Evolutionary conservation across 2,888 invertebrate genomes (phyloP).

Genomic region (Dorcus hopei): DNA sequence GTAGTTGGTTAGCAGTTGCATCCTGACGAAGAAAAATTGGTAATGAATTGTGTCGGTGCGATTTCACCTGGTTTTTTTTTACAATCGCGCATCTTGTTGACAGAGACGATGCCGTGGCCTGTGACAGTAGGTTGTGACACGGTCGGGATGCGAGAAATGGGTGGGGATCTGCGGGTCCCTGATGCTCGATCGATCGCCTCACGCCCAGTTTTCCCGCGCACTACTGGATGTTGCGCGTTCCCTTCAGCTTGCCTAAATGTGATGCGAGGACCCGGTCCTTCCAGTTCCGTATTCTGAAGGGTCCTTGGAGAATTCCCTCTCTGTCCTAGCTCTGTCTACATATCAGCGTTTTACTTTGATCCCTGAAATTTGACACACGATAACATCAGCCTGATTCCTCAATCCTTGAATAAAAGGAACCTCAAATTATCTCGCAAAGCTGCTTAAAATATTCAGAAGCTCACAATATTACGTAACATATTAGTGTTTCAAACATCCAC

Average conservation of each 20-base stretch:
- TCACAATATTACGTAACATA: too few species aligned
- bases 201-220: conserved; percentile 45
- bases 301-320: conserved; percentile 34
- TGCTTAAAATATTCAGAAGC: too few species aligned
- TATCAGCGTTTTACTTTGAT: conserved; percentile 8
- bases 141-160: conserved; percentile 37
- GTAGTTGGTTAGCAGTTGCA: not conserved
- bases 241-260: conserved; percentile 24
- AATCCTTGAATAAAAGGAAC: too few species aligned
- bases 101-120: conserved; percentile 38
- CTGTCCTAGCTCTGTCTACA: conserved; percentile 6
- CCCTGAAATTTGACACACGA: conserved; percentile 23
- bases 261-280: conserved; percentile 30
- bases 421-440: too few species aligned
- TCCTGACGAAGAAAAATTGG: not conserved
- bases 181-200: conserved; percentile 45
- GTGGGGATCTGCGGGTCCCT: conserved; percentile 42
- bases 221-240: conserved; percentile 34
- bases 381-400: conserved; percentile 7
- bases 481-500: too few species aligned
- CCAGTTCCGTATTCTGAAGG: conserved; percentile 38
- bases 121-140: conserved; percentile 44
- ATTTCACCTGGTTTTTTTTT: conserved; percentile 27
- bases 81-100: conserved; percentile 45
- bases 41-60: conserved; percentile 9